phyloP scores from a whole-genome alignment of 2,113 vertebrate species.

The Symphodus melops region DNA sequence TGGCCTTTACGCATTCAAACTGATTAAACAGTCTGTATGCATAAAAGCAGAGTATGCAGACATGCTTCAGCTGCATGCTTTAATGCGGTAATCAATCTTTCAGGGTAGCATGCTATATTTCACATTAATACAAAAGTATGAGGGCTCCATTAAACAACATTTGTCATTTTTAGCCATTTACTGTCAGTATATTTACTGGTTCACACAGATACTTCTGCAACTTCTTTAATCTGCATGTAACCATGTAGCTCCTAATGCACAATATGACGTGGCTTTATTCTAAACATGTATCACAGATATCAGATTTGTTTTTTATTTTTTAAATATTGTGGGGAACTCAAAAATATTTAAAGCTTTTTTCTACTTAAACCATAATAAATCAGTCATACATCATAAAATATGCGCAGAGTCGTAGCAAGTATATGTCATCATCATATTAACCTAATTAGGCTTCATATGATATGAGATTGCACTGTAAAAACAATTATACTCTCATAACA shows the following conservation, averaged over 20 bases:
- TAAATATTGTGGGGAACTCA: background rate
- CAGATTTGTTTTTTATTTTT: background rate
- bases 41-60: background rate
- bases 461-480: constrained; percentile 65
- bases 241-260: background rate
- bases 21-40: background rate
- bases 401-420: background rate
- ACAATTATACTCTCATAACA: constrained; percentile 68
- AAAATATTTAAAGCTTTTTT: background rate
- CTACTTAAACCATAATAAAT: constrained; percentile 22
- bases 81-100: background rate
- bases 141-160: background rate
- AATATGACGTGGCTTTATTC: background rate
- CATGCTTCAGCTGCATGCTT: constrained; percentile 8
- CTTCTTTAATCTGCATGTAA: constrained; percentile 6
- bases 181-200: background rate
- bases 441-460: constrained; percentile 54
- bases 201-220: background rate
- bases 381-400: constrained; percentile 9
- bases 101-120: background rate
- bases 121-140: background rate
- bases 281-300: constrained; percentile 4
- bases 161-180: background rate
- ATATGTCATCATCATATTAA: constrained; percentile 36
- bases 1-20: background rate